A percentile compares a stretch with the other conserved stretches of the same genome.
These are phyloP conservation scores for Tupaia tana DNA, from an alignment of 2,113 vertebrate species.

Conservation along the genomic window DNA sequence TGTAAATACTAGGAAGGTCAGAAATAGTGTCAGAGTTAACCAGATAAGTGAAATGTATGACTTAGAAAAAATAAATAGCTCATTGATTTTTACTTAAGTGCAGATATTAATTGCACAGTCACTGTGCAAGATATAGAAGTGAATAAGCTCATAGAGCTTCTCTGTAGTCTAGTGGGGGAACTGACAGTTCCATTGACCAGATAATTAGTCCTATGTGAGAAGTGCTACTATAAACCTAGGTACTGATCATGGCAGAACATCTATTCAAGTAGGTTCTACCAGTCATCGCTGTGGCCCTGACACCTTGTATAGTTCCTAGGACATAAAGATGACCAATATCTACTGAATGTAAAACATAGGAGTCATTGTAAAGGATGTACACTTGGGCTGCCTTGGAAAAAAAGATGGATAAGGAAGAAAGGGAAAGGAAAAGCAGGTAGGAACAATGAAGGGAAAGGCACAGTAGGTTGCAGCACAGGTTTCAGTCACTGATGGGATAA, in stretches of 20 bases:
- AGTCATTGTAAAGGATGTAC: no score
- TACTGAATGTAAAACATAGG: background rate
- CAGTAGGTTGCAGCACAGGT: accelerated
- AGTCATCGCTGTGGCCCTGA: accelerated
- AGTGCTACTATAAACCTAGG: background rate
- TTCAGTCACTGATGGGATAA: background rate
- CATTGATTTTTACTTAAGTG: background rate
- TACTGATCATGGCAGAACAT: accelerated
- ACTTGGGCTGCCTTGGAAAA: background rate
- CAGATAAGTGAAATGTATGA: background rate
- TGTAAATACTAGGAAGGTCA: background rate
- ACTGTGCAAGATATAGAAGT: background rate
- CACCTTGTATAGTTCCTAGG: background rate
- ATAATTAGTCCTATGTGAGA: background rate
- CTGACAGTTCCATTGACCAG: background rate
- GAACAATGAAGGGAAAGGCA: no score
- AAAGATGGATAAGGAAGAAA: background rate
- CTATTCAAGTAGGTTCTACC: background rate
- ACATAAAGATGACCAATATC: background rate
- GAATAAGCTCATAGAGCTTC: background rate
- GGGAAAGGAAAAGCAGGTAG: accelerated
- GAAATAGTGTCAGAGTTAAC: background rate
- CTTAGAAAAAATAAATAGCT: background rate
- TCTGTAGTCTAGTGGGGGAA: background rate
- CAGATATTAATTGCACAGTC: background rate